Percentiles rank a stretch among this genome's conserved stretches.
Conservation (phyloP, 2,113 vertebrate species). For the Chrysochloris asiatica region DNA sequence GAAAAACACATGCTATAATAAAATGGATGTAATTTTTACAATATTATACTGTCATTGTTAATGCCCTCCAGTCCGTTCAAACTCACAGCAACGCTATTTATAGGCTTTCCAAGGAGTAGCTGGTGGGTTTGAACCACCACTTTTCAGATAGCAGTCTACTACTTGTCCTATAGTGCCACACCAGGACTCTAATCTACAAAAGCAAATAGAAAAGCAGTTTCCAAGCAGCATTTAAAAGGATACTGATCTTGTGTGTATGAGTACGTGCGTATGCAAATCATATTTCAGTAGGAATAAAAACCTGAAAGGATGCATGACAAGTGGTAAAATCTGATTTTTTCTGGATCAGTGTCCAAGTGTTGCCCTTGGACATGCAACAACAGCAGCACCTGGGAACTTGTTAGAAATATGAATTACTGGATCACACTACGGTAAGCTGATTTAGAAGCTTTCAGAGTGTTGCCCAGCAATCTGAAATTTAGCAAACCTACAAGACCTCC, state of each 20-base stretch:
- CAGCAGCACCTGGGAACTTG: background rate
- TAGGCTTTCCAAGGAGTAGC: no score
- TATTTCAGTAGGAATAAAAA: background rate
- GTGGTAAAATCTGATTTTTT: background rate
- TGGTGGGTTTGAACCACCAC: no score
- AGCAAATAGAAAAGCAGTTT: background rate
- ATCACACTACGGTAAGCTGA: background rate
- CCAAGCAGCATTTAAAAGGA: background rate
- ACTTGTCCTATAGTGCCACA: no score
- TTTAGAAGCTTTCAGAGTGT: background rate
- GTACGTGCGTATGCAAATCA: no score
- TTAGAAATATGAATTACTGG: background rate
- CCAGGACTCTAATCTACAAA: background rate
- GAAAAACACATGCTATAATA: background rate
- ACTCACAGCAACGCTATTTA: no score
- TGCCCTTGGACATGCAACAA: background rate
- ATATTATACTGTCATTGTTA: no score
- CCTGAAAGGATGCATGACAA: background rate
- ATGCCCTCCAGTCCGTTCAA: no score
- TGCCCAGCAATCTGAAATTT: background rate
- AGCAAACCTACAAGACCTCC: background rate
- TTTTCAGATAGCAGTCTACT: no score
- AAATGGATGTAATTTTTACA: accelerated
- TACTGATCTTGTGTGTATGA: no score
- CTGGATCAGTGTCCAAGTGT: background rate